A percentile compares a stretch with the other conserved stretches of the same genome.
These are phyloP conservation scores for Pristionchus arcanus DNA, from an alignment of 2,888 invertebrate genomes.

Conservation along the genomic window DNA sequence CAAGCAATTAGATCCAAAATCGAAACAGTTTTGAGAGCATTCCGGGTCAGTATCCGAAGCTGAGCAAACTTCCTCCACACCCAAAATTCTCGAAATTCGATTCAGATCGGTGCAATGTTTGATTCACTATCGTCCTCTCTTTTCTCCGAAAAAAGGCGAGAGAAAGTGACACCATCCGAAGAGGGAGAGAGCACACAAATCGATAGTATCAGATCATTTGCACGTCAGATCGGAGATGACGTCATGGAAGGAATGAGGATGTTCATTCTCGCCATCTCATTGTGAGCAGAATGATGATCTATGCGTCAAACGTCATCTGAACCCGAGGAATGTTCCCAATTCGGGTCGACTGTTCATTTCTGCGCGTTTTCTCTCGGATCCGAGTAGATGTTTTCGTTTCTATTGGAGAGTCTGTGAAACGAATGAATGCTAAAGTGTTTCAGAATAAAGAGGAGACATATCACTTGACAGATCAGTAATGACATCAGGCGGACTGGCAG, in stretches of 20 bases:
- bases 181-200: neutral
- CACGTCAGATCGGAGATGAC: neutral
- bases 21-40: neutral
- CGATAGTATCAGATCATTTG: neutral
- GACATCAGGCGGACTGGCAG: neutral
- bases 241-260: neutral
- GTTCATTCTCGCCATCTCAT: no score
- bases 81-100: neutral
- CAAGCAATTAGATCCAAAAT: neutral
- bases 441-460: no score
- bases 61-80: neutral
- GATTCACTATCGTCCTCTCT: slow-evolving; percentile 4
- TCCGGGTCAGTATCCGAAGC: slow-evolving; percentile 36
- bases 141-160: slow-evolving; percentile 1
- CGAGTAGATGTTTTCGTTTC: no score
- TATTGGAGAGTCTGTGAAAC: no score
- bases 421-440: no score
- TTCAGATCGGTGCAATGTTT: neutral
- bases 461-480: neutral
- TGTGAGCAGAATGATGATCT: no score
- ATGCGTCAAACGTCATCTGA: no score
- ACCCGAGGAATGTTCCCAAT: no score
- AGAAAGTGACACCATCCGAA: neutral
- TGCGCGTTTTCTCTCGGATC: no score
- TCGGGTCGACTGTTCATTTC: no score